A percentile compares a stretch with the other conserved stretches of the same genome.
These are phyloP conservation scores for Ascaphus truei DNA, from an alignment of 2,113 vertebrate genomes.

Conservation along the genomic window DNA sequence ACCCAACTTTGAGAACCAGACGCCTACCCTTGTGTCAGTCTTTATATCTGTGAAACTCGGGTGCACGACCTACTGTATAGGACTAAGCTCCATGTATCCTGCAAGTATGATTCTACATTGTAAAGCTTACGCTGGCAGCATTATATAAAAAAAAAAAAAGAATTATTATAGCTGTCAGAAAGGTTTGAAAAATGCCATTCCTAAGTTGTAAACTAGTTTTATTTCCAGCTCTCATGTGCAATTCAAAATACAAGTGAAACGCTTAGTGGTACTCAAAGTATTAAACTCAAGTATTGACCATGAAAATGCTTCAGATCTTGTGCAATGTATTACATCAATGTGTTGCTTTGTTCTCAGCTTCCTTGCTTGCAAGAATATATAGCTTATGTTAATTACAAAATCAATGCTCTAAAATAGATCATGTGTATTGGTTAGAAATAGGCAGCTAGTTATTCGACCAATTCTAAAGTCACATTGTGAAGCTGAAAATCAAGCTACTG, in stretches of 20 bases:
- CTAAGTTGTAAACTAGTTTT: too few species aligned
- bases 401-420: constrained; percentile 20
- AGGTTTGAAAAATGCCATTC: too few species aligned
- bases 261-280: background rate
- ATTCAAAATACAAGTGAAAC: background rate
- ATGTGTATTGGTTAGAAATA: background rate
- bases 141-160: too few species aligned
- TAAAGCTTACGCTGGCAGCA: too few species aligned
- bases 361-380: constrained; percentile 7
- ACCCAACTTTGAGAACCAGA: too few species aligned
- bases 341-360: background rate
- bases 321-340: constrained; percentile 8
- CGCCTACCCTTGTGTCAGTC: too few species aligned
- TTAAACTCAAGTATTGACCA: constrained; percentile 4
- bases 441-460: background rate
- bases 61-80: too few species aligned
- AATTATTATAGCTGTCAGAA: too few species aligned
- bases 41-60: too few species aligned
- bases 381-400: constrained; percentile 28
- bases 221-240: background rate
- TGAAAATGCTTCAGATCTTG: background rate
- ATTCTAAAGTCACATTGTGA: background rate
- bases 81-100: too few species aligned
- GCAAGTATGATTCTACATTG: too few species aligned
- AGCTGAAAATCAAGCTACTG: background rate